Base-by-base conservation (phyloP, 2,797 vertebrate genomes). In the Intellagama lesueurii region DNA sequence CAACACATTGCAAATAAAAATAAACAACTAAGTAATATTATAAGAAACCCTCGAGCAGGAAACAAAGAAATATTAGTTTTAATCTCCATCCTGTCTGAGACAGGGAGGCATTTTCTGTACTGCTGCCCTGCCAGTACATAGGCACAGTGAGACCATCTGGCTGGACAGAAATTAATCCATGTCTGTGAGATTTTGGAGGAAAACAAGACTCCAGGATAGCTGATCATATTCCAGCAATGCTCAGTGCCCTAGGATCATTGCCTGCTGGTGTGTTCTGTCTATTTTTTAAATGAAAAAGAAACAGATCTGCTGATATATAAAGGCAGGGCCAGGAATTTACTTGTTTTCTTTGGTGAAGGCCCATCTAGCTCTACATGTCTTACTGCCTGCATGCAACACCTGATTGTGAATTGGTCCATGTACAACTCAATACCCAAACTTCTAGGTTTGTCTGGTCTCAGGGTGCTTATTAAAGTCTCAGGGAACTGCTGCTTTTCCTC, bases 111-210 rank as follows among this genome's bases (percentile, higher is more conserved):
- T 90, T 86, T 81, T 52, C 28, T 60, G 9, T 69, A 7, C 4
- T 72, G 32, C 5, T 40, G 70, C 77, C 52, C 66, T 91, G 47
- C 56, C 88, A 80, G 66, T 69, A 47, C 81, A 64, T 84, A 80
- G 82, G 47, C 82, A 85, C 87, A 60, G 0, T 89, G 89, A 89
- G 91, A 92, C 82, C 91, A 92, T 85, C 70, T 94, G 92, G 40
- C 89, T 94, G 84, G 91, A 89, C 17, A 85, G 56, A 92, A 82
- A 91, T 92, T 92, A 93, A 94, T 92, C 90, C n/a, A 69, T 30
- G 87, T 92, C 0, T 0, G 79, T 78, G 91, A 91, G 92, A 83
- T 92, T 93, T 91, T 66, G 68, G 87, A 94, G 93, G 92, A 91
- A 94, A 95, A 92, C 91, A 95, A 91, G 60, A 30, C 17, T 32